Evolutionary conservation across 2,113 vertebrate species (phyloP).

Genomic region (Dromiciops gliroides): DNA sequence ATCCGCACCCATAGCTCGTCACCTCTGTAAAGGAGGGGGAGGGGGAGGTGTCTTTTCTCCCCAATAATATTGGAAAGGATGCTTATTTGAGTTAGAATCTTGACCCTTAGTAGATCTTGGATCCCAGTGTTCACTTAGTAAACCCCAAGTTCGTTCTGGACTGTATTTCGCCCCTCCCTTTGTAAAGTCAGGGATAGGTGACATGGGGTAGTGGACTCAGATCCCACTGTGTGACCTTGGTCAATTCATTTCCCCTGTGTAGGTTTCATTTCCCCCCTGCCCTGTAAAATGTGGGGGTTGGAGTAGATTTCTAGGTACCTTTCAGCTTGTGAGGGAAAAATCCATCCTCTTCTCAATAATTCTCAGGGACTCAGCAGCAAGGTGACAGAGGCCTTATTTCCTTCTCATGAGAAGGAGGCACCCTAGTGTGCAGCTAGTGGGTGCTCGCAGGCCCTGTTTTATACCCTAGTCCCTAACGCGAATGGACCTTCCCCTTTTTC

Average conservation of each 20-base stretch:
- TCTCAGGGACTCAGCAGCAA: no score
- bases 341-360: no score
- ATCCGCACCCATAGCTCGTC: neutral
- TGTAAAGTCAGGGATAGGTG: neutral
- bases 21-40: neutral
- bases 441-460: no score
- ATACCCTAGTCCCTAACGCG: no score
- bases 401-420: no score
- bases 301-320: neutral
- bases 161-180: neutral
- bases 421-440: no score
- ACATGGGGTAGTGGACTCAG: neutral
- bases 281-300: neutral
- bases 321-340: no score
- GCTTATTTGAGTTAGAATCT: neutral
- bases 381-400: no score
- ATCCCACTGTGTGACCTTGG: neutral
- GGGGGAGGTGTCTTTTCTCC: neutral
- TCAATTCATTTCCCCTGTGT: neutral
- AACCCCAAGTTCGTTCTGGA: neutral
- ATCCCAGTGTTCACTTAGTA: neutral
- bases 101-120: neutral
- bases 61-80: neutral
- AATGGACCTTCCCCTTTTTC: no score
- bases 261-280: neutral